Evolutionary conservation across 2,113 vertebrate species (phyloP), one percentile per base, ranked within the genome.

Genomic region (Oceanites oceanicus): DNA sequence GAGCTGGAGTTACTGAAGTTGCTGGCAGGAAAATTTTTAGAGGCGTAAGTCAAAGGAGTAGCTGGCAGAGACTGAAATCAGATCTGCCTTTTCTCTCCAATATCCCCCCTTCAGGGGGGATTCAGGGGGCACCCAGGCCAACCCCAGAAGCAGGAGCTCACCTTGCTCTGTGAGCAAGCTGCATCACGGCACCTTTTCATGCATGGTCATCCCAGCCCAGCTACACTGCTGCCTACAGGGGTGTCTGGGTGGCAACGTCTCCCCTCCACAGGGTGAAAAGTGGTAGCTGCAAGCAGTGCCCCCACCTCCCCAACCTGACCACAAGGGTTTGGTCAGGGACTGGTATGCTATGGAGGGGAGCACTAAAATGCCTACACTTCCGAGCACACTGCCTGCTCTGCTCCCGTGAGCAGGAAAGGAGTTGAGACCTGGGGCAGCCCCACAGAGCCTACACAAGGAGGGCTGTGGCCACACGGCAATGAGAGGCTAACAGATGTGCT

Each of bases 301-400:
- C 18, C 7, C 34, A 17, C 9, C 27, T 38, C 38, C 70, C 29
- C 62, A 47, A 1, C 34, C 15, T 65, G 62, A 58, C n/a, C 26
- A 58, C 29, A 10, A 38, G 34, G 34, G 10, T 40, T 73, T 15
- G 30, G 25, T 16, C 29, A 70, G 38, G 50, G 38, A 32, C 47
- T 22, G 12, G 26, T 17, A 56, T 0, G 0, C 18, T 14, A 7
- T 7, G 45, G 55, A 87, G 23, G 9, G 20, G 50, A 82, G 14
- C 8, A 15, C 32, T 25, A 32, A 27, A 45, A 53, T 11, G 45
- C 13, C 81, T 20, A 30, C 15, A 5, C 16, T 59, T 67, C 36
- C 4, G 23, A 12, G 29, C 53, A 25, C 2, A 3, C 49, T 67
- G 45, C 42, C 42, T 58, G 38, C 32, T 72, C 10, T 3, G 19